Conservation (phyloP, 2,888 invertebrate species). For the Gastrophysa polygoni region DNA sequence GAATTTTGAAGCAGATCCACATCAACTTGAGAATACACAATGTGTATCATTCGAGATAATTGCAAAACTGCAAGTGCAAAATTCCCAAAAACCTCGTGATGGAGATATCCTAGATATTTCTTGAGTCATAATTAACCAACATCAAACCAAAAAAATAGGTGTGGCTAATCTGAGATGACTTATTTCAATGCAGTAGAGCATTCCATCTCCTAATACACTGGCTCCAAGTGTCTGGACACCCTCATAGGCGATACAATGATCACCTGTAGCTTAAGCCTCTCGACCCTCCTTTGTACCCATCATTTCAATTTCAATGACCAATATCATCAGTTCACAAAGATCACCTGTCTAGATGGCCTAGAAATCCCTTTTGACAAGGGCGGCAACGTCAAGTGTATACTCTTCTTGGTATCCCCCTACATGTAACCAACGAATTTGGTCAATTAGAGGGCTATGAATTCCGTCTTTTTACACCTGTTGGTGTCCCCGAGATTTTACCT, state of each 20-base stretch:
- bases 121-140: too few species aligned
- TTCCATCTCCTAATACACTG: background rate
- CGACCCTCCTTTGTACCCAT: slow-evolving; percentile 9
- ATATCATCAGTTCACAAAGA: background rate
- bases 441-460: background rate
- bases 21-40: too few species aligned
- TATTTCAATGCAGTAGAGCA: background rate
- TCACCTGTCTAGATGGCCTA: slow-evolving; percentile 18
- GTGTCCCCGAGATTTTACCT: background rate
- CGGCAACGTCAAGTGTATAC: background rate
- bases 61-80: too few species aligned
- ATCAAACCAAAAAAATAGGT: too few species aligned
- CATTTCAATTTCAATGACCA: slow-evolving; percentile 7
- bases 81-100: too few species aligned
- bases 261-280: slow-evolving; percentile 22
- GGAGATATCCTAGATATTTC: too few species aligned
- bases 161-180: background rate
- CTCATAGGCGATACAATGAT: slow-evolving; percentile 18
- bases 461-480: background rate
- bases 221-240: slow-evolving; percentile 2
- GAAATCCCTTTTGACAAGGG: background rate
- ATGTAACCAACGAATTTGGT: background rate
- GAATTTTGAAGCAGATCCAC: too few species aligned
- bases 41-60: too few species aligned
- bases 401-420: too few species aligned